A percentile compares a stretch with the other conserved stretches of the same genome.
Conservation (phyloP, 2,113 vertebrate species). For the Tinamus guttatus region DNA sequence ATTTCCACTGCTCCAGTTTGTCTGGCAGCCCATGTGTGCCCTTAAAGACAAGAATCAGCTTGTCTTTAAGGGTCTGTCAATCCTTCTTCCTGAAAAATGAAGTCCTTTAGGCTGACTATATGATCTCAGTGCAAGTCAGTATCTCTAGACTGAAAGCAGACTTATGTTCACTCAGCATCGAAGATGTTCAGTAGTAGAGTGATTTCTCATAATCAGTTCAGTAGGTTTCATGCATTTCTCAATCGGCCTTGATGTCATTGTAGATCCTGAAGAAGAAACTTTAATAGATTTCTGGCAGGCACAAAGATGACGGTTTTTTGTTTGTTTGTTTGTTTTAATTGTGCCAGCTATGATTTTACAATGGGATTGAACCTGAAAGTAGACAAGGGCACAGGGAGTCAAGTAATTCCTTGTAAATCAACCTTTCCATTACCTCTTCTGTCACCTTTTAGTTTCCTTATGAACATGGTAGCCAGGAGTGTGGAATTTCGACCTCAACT, state of each 20-base stretch:
- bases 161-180: background rate
- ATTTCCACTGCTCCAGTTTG: background rate
- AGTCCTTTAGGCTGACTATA: background rate
- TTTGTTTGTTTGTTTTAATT: background rate
- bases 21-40: background rate
- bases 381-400: background rate
- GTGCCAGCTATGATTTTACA: background rate
- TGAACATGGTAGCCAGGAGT: background rate
- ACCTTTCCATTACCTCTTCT: background rate
- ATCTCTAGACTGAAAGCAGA: background rate
- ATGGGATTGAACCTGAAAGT: background rate
- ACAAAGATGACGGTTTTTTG: background rate
- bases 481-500: background rate
- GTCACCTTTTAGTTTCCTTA: accelerated
- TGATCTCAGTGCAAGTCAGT: background rate
- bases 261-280: background rate
- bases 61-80: background rate
- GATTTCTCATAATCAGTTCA: background rate
- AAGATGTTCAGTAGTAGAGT: background rate
- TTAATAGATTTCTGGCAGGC: background rate
- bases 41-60: background rate
- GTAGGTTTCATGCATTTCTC: background rate
- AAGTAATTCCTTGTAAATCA: background rate
- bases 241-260: background rate
- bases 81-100: background rate